Conservation (phyloP, 2,888 invertebrate species). For the Salpingus planirostris region DNA sequence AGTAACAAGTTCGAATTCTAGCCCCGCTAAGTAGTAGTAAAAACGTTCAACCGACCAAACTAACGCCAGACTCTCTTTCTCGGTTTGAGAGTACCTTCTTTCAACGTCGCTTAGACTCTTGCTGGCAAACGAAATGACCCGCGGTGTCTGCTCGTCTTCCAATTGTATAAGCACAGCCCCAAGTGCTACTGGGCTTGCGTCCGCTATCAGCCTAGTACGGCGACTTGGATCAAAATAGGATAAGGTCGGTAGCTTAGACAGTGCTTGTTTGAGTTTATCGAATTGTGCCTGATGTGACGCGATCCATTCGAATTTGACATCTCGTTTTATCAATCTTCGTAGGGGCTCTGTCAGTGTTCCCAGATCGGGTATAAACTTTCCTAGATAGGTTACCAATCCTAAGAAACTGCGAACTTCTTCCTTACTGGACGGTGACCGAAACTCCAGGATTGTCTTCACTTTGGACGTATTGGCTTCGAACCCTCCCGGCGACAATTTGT, state of each 20-base stretch:
- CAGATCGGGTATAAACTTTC: constrained; percentile 1
- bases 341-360: neutral
- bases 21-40: neutral
- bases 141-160: neutral
- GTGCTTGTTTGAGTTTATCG: neutral
- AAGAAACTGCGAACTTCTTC: constrained; percentile 1
- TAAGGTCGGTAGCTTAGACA: neutral
- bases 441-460: neutral
- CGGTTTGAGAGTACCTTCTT: neutral
- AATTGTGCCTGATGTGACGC: neutral
- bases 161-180: neutral
- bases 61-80: neutral
- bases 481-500: neutral
- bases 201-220: neutral
- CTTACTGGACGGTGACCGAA: neutral
- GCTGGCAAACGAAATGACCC: neutral
- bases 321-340: neutral
- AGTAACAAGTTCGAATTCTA: neutral
- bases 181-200: neutral
- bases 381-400: neutral
- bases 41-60: neutral
- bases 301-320: neutral
- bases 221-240: neutral
- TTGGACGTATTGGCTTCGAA: neutral
- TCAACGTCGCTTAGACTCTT: neutral